Percentiles rank a stretch among this genome's conserved stretches.
Evolutionary conservation across 64 coral and sea anemone species (phyloP).

Genomic region (Pachyseris speciosa): DNA sequence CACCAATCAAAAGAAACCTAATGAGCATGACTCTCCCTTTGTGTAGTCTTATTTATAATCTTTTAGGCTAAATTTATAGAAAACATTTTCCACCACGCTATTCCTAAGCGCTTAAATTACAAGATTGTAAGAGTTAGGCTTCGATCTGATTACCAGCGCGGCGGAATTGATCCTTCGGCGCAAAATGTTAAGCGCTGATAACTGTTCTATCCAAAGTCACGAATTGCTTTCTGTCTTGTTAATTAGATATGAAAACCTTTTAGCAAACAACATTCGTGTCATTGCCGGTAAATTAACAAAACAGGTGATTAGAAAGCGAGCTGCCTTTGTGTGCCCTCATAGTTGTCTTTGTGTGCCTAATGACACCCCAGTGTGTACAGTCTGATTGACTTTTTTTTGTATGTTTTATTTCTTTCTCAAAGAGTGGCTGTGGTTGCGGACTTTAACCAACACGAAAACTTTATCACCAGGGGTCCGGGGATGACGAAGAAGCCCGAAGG

Average conservation of each 20-base stretch:
- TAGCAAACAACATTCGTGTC: conserved; percentile 11
- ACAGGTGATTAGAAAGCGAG: conserved; percentile 18
- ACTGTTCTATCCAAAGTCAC: background rate
- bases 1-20: background rate
- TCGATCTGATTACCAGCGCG: background rate
- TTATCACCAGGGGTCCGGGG: conserved; percentile 10
- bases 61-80: background rate
- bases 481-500: conserved; percentile 24
- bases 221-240: background rate
- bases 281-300: conserved; percentile 25
- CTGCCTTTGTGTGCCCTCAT: background rate
- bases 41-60: background rate
- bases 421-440: background rate
- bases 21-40: background rate
- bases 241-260: conserved; percentile 40
- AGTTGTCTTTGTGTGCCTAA: background rate
- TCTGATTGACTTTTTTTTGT: background rate
- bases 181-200: background rate
- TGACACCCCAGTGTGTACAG: background rate
- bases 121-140: background rate
- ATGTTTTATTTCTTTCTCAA: conserved; percentile 1
- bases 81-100: background rate
- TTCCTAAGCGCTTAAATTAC: background rate
- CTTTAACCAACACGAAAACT: conserved; percentile 14
- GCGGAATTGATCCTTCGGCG: background rate